These are phyloP conservation scores for Scolopax rusticola DNA, from an alignment of 2,797 vertebrate genomes.

Conservation along the genomic window DNA sequence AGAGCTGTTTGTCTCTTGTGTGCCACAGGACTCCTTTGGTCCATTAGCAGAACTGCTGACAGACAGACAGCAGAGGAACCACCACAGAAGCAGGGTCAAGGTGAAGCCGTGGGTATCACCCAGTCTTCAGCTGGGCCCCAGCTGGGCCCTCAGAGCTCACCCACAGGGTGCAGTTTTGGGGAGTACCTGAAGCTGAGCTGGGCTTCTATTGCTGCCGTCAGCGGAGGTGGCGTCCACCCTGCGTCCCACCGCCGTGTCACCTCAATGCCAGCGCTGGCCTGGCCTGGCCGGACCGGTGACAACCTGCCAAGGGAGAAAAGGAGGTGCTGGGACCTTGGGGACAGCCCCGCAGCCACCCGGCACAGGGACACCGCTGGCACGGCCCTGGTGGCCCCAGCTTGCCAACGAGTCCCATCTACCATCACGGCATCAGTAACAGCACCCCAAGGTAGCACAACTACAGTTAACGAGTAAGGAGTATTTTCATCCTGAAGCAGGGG, in stretches of 20 bases:
- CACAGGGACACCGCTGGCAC: not conserved
- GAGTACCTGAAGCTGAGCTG: not conserved
- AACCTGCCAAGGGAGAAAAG: not conserved
- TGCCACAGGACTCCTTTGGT: rapidly evolving
- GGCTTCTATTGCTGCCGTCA: not conserved
- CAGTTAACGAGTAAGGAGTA: rapidly evolving
- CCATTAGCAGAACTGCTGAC: not conserved
- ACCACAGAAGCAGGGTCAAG: rapidly evolving
- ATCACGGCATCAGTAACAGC: rapidly evolving
- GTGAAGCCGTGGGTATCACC: not conserved
- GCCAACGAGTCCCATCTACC: rapidly evolving
- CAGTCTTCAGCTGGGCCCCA: not conserved
- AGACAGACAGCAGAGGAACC: not conserved
- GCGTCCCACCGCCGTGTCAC: rapidly evolving
- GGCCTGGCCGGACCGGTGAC: not conserved
- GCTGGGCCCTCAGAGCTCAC: not conserved
- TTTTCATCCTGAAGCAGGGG: not conserved
- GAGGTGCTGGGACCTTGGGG: rapidly evolving
- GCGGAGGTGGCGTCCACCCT: not conserved
- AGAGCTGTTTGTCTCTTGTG: not conserved
- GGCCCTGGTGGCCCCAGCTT: rapidly evolving
- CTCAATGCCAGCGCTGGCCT: not conserved
- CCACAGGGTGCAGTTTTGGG: not conserved
- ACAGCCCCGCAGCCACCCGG: not conserved
- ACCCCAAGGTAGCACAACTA: rapidly evolving